A percentile compares a stretch with the other conserved stretches of the same genome.
These are phyloP conservation scores for Drosophila albomicans DNA, from an alignment of 1,140 invertebrate genomes.

Conservation along the genomic window DNA sequence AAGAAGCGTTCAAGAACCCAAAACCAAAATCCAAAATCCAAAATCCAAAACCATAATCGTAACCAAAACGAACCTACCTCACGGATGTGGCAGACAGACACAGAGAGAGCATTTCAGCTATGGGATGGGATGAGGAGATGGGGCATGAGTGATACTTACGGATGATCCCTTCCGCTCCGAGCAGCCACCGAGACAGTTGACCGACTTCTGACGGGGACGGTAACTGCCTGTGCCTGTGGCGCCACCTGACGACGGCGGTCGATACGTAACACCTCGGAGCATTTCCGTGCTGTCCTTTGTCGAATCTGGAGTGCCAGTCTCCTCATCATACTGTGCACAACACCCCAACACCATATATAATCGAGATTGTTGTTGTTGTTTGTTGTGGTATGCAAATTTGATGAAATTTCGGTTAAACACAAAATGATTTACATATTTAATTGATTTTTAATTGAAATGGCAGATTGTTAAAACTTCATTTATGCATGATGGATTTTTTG, in stretches of 20 bases:
- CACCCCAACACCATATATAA: conserved; percentile 8
- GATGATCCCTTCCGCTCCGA: conserved; percentile 87
- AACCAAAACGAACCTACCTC: conserved; percentile 35
- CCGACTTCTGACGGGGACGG: conserved; percentile 82
- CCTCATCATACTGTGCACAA: conserved; percentile 84
- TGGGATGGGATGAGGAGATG: background rate
- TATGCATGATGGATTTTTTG: conserved; percentile 40
- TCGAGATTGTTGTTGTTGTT: conserved; percentile 27
- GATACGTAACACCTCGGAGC: conserved; percentile 85
- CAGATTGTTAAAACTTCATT: conserved; percentile 51
- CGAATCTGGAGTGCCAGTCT: conserved; percentile 85
- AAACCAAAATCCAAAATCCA: background rate
- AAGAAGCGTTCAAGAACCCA: conserved; percentile 35
- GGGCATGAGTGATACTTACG: conserved; percentile 85
- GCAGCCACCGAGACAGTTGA: conserved; percentile 87
- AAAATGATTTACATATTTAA: conserved; percentile 83
- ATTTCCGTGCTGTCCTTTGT: conserved; percentile 85
- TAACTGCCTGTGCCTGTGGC: conserved; percentile 45
- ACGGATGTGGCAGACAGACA: background rate
- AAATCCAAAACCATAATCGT: background rate
- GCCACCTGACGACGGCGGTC: conserved; percentile 82
- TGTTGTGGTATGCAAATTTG: conserved; percentile 78
- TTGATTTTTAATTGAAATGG: conserved; percentile 81
- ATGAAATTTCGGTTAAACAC: conserved; percentile 78
- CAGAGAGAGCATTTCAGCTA: background rate